Percentiles rank a stretch among this genome's conserved stretches.
phyloP scores from a whole-genome alignment of 2,797 vertebrate genomes.

The Acrocephalus scirpaceus region DNA sequence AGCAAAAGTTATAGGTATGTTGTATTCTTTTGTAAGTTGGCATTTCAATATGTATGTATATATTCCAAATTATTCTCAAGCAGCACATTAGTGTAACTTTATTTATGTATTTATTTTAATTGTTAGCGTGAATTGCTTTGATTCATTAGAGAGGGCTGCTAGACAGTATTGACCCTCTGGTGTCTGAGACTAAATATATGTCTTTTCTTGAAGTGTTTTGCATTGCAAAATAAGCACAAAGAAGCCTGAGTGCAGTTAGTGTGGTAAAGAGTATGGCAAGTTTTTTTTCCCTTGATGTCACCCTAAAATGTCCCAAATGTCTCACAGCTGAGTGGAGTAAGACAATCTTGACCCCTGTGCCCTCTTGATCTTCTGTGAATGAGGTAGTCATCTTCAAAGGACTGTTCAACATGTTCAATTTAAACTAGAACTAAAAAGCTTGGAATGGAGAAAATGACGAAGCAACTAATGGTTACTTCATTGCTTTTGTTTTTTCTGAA shows the following conservation, averaged over 20 bases:
- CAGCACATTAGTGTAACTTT: neutral
- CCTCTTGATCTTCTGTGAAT: neutral
- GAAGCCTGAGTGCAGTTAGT: neutral
- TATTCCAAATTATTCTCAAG: neutral
- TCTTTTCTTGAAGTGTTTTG: neutral
- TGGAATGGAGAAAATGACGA: neutral
- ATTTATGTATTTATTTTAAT: neutral
- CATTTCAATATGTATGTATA: neutral
- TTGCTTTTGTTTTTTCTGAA: neutral
- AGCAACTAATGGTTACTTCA: neutral
- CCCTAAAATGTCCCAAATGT: neutral
- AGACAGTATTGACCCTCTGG: neutral
- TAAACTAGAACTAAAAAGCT: neutral
- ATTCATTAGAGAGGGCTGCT: neutral
- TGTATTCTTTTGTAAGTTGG: neutral
- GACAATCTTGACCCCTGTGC: neutral
- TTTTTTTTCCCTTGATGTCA: neutral
- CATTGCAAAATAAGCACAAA: neutral
- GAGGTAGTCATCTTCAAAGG: neutral
- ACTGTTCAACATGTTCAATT: neutral
- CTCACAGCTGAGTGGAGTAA: neutral
- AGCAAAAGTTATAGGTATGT: slow-evolving; percentile 95
- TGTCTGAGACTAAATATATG: neutral
- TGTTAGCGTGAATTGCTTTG: neutral
- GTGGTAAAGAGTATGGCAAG: neutral